Evolutionary conservation across 1,140 invertebrate genomes (phyloP).

Genomic region (Bombus soroeensis): DNA sequence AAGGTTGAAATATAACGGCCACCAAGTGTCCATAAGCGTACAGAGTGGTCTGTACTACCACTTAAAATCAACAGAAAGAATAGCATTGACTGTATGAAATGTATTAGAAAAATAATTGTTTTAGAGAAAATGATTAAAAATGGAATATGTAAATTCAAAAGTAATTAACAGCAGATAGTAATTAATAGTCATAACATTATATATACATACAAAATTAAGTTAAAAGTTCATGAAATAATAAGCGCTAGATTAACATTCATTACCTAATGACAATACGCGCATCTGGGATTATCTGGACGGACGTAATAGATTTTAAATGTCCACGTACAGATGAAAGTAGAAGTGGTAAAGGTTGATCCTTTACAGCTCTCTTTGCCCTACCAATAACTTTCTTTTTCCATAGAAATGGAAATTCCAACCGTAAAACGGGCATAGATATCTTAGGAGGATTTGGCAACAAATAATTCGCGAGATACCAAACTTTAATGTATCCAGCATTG

Average conservation of each 20-base stretch:
- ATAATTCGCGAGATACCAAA: conserved; percentile 88
- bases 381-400: conserved; percentile 85
- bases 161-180: not conserved
- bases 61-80: conserved; percentile 74
- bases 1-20: conserved; percentile 88
- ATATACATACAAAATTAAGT: not conserved
- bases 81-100: not conserved
- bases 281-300: conserved; percentile 70
- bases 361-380: conserved; percentile 85
- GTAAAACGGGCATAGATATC: conserved; percentile 84
- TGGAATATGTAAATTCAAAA: not conserved
- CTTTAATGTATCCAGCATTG: conserved; percentile 87
- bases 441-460: conserved; percentile 63
- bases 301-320: conserved; percentile 69
- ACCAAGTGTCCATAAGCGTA: conserved; percentile 87
- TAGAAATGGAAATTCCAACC: conserved; percentile 88
- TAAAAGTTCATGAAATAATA: not conserved
- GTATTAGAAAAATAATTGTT: not conserved
- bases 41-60: conserved; percentile 88
- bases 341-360: conserved; percentile 85
- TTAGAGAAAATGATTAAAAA: not conserved
- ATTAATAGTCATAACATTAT: not conserved
- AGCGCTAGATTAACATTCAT: not conserved
- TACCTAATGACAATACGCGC: conserved; percentile 85
- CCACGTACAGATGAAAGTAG: conserved; percentile 82